These are phyloP conservation scores for Zele albiditarsus DNA, from an alignment of 2,888 invertebrate genomes.

Conservation along the genomic window DNA sequence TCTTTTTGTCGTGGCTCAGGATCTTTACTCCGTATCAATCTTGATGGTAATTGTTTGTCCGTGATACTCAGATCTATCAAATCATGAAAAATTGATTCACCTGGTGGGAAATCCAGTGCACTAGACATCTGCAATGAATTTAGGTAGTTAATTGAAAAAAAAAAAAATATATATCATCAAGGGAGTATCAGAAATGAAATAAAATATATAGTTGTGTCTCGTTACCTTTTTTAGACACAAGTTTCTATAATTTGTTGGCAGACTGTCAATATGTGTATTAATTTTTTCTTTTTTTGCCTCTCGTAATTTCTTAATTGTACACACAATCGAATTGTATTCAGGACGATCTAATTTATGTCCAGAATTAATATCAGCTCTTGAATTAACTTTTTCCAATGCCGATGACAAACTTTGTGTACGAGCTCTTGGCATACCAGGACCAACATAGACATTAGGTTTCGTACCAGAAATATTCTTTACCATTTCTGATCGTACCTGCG, in stretches of 20 bases:
- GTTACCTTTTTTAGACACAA: constrained; percentile 63
- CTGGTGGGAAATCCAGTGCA: constrained; percentile 62
- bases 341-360: constrained; percentile 58
- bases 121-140: constrained; percentile 57
- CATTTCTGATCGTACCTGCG: constrained; percentile 52
- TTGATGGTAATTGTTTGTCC: constrained; percentile 61
- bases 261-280: constrained; percentile 55
- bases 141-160: constrained; percentile 23
- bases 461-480: constrained; percentile 48
- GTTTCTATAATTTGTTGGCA: constrained; percentile 57
- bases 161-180: not conserved
- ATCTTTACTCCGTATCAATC: constrained; percentile 64
- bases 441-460: constrained; percentile 50
- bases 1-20: constrained; percentile 65
- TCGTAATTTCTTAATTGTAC: constrained; percentile 61
- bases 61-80: constrained; percentile 63
- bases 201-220: not conserved
- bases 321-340: constrained; percentile 65
- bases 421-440: constrained; percentile 47
- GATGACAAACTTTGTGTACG: constrained; percentile 4
- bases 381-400: not conserved
- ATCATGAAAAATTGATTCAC: constrained; percentile 64
- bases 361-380: constrained; percentile 38
- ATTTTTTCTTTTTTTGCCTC: constrained; percentile 57
- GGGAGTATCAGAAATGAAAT: not conserved